Conservation (phyloP, 2,797 vertebrate species). For the Pangasius larnaudii region DNA sequence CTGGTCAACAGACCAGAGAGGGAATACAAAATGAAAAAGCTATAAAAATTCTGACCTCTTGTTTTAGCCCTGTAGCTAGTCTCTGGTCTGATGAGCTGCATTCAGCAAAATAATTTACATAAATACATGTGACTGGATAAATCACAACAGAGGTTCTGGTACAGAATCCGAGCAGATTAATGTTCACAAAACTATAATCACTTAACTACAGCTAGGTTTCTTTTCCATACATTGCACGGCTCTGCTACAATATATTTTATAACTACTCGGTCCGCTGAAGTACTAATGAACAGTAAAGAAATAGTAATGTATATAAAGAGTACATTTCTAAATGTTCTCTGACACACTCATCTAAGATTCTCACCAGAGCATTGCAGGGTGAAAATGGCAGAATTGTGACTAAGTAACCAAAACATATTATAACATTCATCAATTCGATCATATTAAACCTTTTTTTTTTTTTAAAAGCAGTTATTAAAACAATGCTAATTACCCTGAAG, state of each 20-base stretch:
- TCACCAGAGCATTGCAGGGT: neutral
- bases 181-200: neutral
- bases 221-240: neutral
- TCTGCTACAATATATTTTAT: slow-evolving; percentile 2
- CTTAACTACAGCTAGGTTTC: neutral
- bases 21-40: neutral
- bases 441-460: neutral
- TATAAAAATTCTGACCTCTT: neutral
- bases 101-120: slow-evolving; percentile 12
- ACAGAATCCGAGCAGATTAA: neutral
- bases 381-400: slow-evolving; percentile 6
- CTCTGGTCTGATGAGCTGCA: neutral
- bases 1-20: neutral
- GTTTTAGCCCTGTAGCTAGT: neutral
- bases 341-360: neutral
- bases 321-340: neutral
- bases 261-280: neutral
- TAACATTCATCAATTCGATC: neutral
- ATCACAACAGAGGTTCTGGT: neutral
- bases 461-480: slow-evolving; percentile 6
- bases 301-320: neutral
- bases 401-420: neutral
- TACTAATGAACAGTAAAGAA: neutral
- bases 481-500: slow-evolving; percentile 23
- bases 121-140: neutral